Evolutionary conservation across 2,888 invertebrate species (phyloP).

Genomic region (Platycheirus rosarum): DNA sequence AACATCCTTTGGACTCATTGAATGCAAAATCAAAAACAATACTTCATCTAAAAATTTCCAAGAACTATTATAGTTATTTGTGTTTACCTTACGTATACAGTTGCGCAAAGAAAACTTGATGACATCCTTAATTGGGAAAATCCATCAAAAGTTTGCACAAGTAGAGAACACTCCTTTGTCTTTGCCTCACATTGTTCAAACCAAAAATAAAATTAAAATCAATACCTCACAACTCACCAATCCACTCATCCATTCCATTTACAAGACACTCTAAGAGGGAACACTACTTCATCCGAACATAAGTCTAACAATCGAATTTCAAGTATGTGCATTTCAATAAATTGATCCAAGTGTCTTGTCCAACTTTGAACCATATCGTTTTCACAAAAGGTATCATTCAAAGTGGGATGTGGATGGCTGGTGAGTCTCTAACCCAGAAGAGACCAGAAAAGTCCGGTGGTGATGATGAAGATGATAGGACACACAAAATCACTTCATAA

Average conservation of each 20-base stretch:
- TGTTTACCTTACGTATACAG: neutral
- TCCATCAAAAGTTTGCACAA: neutral
- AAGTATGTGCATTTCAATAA: constrained; percentile 37
- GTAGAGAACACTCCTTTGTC: too few relatives aligned
- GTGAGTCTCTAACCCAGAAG: constrained; percentile 23
- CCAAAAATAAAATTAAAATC: constrained; percentile 12
- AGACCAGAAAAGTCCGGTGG: constrained; percentile 14
- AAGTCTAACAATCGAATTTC: constrained; percentile 36
- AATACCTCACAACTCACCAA: neutral
- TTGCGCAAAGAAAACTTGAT: constrained; percentile 19
- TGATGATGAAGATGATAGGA: constrained; percentile 51
- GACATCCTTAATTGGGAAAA: neutral
- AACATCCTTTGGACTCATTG: neutral
- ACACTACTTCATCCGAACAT: constrained; percentile 14
- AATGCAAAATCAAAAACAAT: neutral
- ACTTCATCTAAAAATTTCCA: neutral
- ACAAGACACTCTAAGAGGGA: neutral
- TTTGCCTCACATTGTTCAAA: constrained; percentile 1
- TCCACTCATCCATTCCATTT: neutral
- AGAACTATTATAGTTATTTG: constrained; percentile 2
- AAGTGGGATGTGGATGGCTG: neutral
- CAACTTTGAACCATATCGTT: constrained; percentile 30
- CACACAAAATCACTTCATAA: constrained; percentile 38
- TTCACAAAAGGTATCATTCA: neutral
- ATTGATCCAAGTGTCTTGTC: constrained; percentile 31